These are phyloP conservation scores for Penaeus vannamei DNA, from an alignment of 1,140 invertebrate species.

Conservation along the genomic window DNA sequence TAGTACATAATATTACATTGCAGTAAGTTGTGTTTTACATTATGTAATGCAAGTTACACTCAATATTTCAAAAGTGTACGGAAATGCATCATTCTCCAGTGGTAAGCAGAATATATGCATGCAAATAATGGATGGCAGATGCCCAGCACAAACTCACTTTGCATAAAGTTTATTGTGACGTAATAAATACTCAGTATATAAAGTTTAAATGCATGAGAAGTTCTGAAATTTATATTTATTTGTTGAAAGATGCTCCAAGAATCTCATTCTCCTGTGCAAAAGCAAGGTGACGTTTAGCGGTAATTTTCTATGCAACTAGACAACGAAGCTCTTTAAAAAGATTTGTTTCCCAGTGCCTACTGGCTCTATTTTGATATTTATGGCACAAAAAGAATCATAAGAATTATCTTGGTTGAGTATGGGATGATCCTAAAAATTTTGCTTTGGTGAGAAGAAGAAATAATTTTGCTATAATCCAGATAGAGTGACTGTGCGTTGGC, in stretches of 20 bases:
- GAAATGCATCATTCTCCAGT: neutral
- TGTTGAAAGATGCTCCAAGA: neutral
- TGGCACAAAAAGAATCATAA: too few relatives aligned
- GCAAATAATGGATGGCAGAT: constrained; percentile 23
- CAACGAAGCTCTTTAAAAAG: constrained; percentile 20
- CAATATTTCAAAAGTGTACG: constrained; percentile 5
- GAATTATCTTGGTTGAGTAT: too few relatives aligned
- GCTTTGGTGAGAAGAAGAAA: constrained; percentile 8
- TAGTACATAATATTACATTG: constrained; percentile 27
- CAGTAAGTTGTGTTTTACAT: neutral
- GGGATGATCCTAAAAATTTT: too few relatives aligned
- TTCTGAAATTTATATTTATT: constrained; percentile 24
- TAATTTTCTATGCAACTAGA: constrained; percentile 40
- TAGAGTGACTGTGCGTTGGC: constrained; percentile 5
- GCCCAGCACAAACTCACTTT: neutral
- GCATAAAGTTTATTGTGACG: neutral
- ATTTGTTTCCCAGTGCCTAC: constrained; percentile 18
- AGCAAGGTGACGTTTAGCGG: constrained; percentile 5
- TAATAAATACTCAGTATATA: constrained; percentile 40
- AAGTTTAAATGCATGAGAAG: constrained; percentile 30
- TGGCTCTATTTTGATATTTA: constrained; percentile 23
- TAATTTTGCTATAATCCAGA: neutral
- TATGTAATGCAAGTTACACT: neutral
- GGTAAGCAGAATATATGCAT: constrained; percentile 1
- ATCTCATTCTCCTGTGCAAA: constrained; percentile 12